Conservation (phyloP, 2,888 invertebrate genomes). For the Himalopsyche japonica region DNA sequence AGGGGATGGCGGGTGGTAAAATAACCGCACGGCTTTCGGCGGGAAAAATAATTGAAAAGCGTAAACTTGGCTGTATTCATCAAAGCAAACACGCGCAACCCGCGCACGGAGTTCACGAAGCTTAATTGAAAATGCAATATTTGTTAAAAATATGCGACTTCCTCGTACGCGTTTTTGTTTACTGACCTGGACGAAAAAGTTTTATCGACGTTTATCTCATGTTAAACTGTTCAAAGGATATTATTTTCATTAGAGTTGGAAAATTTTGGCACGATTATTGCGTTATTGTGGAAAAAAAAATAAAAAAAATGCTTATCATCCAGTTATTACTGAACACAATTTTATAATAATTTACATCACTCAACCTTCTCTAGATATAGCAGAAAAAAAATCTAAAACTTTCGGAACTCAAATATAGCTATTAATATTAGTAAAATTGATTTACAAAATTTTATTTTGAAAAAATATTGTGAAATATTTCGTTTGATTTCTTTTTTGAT, state of each 20-base stretch:
- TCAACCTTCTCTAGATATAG: too few species aligned
- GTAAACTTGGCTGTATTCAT: slow-evolving; percentile 31
- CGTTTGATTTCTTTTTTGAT: too few species aligned
- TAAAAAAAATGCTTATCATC: too few species aligned
- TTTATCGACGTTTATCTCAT: neutral
- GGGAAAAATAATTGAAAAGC: slow-evolving; percentile 34
- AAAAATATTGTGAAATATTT: too few species aligned
- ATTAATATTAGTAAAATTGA: too few species aligned
- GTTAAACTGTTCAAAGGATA: neutral
- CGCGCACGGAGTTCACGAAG: neutral
- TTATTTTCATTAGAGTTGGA: neutral
- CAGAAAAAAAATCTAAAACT: too few species aligned
- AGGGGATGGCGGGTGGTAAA: neutral
- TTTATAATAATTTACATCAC: too few species aligned
- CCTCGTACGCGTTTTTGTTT: neutral
- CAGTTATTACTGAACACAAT: too few species aligned
- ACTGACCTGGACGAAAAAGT: neutral
- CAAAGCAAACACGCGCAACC: slow-evolving; percentile 19
- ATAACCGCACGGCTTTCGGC: slow-evolving; percentile 16
- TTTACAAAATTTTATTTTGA: too few species aligned
- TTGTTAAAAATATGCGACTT: neutral
- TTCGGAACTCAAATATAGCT: too few species aligned
- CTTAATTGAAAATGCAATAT: slow-evolving; percentile 27
- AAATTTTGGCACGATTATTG: too few species aligned
- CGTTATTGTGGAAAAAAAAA: too few species aligned